Evolutionary conservation across 2,888 invertebrate genomes (phyloP).

Genomic region (Limenitis camilla): DNA sequence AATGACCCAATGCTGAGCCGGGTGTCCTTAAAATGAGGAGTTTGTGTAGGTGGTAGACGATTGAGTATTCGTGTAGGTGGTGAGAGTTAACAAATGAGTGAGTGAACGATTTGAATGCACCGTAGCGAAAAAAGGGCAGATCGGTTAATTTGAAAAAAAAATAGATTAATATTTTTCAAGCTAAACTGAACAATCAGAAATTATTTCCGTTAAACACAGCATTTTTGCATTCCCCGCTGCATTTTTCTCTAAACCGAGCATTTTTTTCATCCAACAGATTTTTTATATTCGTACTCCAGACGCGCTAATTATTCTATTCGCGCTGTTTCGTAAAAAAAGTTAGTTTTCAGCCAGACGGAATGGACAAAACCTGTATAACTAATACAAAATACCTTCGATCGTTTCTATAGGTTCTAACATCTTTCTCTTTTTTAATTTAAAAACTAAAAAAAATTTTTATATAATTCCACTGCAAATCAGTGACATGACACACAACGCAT

Average conservation of each 20-base stretch:
- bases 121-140: too few species aligned
- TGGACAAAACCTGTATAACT: neutral
- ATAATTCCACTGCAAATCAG: too few species aligned
- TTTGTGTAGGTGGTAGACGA: too few species aligned
- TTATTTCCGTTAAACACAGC: neutral
- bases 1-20: too few species aligned
- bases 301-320: conserved; percentile 9
- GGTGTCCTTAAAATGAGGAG: too few species aligned
- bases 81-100: too few species aligned
- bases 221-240: neutral
- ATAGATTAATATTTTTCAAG: conserved; percentile 2
- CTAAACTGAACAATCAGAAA: too few species aligned
- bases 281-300: conserved; percentile 6
- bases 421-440: neutral
- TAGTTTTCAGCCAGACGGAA: conserved; percentile 4
- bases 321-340: conserved; percentile 7
- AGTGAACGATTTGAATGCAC: too few species aligned
- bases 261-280: conserved; percentile 4
- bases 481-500: too few species aligned
- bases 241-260: conserved; percentile 4
- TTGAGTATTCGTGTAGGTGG: too few species aligned
- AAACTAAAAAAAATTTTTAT: too few species aligned
- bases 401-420: neutral
- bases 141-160: neutral
- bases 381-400: neutral